A percentile compares a stretch with the other conserved stretches of the same genome.
phyloP scores from a whole-genome alignment of 2,113 vertebrate genomes.

The Callithrix jacchus region DNA sequence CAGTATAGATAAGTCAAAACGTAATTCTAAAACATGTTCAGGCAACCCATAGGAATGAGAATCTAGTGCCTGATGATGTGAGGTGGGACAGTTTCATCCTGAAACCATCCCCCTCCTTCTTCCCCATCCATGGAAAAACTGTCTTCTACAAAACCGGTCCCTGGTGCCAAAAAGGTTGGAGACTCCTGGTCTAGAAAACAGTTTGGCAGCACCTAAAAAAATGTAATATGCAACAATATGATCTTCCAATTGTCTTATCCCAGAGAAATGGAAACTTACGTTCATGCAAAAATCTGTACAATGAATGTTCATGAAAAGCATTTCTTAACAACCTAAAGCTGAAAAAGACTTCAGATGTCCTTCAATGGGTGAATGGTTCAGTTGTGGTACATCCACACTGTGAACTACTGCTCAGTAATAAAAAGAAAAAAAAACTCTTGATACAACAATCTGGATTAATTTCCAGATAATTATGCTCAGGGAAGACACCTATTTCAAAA shows the following conservation, averaged over 20 bases:
- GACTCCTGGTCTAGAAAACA: background rate
- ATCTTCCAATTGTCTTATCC: background rate
- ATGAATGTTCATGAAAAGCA: background rate
- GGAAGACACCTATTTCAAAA: background rate
- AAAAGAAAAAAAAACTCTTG: background rate
- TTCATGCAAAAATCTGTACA: background rate
- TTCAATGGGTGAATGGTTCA: background rate
- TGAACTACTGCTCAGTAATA: background rate
- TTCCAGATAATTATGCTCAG: background rate
- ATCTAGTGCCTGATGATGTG: too few relatives aligned
- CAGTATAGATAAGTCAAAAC: background rate
- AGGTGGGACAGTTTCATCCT: too few relatives aligned
- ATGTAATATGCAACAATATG: background rate
- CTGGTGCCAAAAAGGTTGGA: too few relatives aligned
- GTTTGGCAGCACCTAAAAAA: background rate
- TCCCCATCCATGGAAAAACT: too few relatives aligned
- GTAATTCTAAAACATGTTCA: constrained; percentile 7
- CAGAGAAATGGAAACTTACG: background rate
- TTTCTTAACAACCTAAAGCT: background rate
- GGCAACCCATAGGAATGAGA: background rate
- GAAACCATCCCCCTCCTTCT: too few relatives aligned
- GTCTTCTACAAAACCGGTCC: too few relatives aligned
- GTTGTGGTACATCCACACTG: background rate
- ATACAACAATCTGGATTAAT: background rate
- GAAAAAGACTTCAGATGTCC: background rate